Evolutionary conservation across 2,113 vertebrate species (phyloP).

Genomic region (Falcunculus frontatus): DNA sequence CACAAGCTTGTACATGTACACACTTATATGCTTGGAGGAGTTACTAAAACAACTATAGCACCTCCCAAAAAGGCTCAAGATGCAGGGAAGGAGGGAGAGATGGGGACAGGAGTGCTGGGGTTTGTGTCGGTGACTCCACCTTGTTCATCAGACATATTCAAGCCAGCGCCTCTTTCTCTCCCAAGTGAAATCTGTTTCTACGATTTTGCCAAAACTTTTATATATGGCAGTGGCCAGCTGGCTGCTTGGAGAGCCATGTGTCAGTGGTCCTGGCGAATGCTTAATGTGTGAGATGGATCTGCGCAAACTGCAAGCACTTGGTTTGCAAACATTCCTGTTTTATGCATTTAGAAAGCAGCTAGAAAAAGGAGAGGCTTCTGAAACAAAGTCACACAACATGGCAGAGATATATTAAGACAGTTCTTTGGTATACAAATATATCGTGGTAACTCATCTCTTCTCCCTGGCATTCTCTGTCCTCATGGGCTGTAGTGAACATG

Average conservation of each 20-base stretch:
- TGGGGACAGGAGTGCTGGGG: neutral
- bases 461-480: neutral
- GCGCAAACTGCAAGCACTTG: constrained; percentile 36
- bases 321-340: constrained; percentile 62
- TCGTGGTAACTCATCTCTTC: accelerated
- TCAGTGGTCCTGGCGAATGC: constrained; percentile 56
- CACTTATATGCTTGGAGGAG: neutral
- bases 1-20: neutral
- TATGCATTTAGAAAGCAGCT: constrained; percentile 46
- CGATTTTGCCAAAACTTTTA: constrained; percentile 53
- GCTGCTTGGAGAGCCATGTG: constrained; percentile 63
- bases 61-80: neutral
- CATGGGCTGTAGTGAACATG: neutral
- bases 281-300: constrained; percentile 58
- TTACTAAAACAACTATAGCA: neutral
- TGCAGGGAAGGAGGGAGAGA: neutral
- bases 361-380: constrained; percentile 37
- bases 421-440: neutral
- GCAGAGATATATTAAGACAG: neutral
- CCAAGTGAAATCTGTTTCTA: constrained; percentile 48
- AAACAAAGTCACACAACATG: constrained; percentile 20
- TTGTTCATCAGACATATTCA: constrained; percentile 17
- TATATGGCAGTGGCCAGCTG: constrained; percentile 65
- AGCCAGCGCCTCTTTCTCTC: constrained; percentile 42
- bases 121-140: constrained; percentile 9